Evolutionary conservation across 2,888 invertebrate genomes (phyloP).

Genomic region (Lasius fuliginosus): DNA sequence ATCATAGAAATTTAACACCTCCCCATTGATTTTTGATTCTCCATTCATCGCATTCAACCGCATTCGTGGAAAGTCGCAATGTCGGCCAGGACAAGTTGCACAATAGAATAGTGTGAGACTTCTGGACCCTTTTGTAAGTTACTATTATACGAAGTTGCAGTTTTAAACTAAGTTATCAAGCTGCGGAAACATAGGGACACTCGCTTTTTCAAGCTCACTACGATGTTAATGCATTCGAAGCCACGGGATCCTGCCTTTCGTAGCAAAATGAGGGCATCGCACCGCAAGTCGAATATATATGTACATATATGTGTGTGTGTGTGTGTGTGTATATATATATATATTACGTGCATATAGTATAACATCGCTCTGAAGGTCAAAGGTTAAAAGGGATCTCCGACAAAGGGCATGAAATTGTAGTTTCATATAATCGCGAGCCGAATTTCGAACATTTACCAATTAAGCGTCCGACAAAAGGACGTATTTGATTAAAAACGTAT

Average conservation of each 20-base stretch:
- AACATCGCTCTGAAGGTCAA: constrained; percentile 61
- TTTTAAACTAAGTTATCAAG: constrained; percentile 64
- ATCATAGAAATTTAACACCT: not conserved
- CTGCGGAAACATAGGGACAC: constrained; percentile 50
- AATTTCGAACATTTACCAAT: constrained; percentile 32
- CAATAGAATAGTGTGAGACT: constrained; percentile 9
- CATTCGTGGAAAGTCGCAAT: constrained; percentile 20
- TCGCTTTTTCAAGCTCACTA: constrained; percentile 49
- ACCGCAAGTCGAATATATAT: constrained; percentile 42
- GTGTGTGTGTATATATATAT: not conserved
- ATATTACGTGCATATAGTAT: constrained; percentile 20
- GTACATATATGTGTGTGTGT: no score
- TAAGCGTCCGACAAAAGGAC: constrained; percentile 23
- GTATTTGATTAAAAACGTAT: constrained; percentile 34
- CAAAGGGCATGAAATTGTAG: constrained; percentile 57
- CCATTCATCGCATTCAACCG: constrained; percentile 12
- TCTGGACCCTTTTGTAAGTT: constrained; percentile 29
- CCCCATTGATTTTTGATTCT: constrained; percentile 16
- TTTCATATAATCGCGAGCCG: constrained; percentile 52
- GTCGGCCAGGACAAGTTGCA: not conserved
- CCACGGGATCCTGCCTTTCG: constrained; percentile 61
- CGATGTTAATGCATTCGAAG: constrained; percentile 66
- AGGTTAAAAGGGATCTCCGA: constrained; percentile 58
- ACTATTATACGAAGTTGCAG: constrained; percentile 45
- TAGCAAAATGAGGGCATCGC: constrained; percentile 57